Evolutionary conservation across 2,888 invertebrate genomes (phyloP).

Genomic region (Agonopterix subpropinquella): DNA sequence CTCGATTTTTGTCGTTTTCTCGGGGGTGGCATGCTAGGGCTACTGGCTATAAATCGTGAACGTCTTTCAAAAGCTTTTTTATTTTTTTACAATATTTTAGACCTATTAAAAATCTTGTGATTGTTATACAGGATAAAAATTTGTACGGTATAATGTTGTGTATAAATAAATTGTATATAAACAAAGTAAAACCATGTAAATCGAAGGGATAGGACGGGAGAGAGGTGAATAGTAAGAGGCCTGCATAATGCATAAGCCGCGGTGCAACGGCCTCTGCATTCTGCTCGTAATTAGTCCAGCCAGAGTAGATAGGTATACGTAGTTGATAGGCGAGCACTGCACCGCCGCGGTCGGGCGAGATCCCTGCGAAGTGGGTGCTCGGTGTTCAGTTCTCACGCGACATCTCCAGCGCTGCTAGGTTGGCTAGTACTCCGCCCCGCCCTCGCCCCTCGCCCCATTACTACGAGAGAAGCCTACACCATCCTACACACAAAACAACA

Average conservation of each 20-base stretch:
- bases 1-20: too few species aligned
- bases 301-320: not conserved
- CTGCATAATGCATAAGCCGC: slow-evolving; percentile 42
- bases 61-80: too few species aligned
- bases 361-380: slow-evolving; percentile 1
- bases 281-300: slow-evolving; percentile 49
- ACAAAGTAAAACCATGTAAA: not conserved
- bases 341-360: slow-evolving; percentile 3
- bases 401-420: slow-evolving; percentile 6
- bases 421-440: not conserved
- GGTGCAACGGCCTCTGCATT: slow-evolving; percentile 52
- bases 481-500: not conserved
- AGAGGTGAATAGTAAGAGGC: slow-evolving; percentile 14
- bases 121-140: too few species aligned
- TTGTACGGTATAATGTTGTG: too few species aligned
- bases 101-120: too few species aligned
- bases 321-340: slow-evolving; percentile 1
- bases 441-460: slow-evolving; percentile 4
- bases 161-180: too few species aligned
- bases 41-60: not conserved
- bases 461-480: slow-evolving; percentile 1
- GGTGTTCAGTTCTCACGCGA: slow-evolving; percentile 5
- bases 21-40: too few species aligned
- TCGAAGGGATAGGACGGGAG: slow-evolving; percentile 16
- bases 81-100: too few species aligned